phyloP scores from a whole-genome alignment of 2,797 vertebrate species.

The Avahi laniger region DNA sequence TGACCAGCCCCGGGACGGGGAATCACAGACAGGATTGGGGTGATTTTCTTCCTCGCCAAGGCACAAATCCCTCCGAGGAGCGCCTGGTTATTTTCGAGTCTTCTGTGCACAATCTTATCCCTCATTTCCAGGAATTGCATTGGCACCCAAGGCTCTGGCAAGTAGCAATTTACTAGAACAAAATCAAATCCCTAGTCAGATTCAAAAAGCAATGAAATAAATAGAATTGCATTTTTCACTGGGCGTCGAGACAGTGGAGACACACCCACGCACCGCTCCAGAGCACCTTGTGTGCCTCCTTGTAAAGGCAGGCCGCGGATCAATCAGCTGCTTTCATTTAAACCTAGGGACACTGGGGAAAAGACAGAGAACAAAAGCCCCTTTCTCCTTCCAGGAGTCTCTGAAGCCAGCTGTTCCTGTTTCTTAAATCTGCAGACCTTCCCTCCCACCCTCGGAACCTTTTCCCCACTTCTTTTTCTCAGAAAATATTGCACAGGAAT shows the following conservation, averaged over 20 bases:
- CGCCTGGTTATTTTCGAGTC: neutral
- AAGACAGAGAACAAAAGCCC: slow-evolving; percentile 31
- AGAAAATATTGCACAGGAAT: slow-evolving; percentile 18
- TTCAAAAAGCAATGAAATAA: slow-evolving; percentile 62
- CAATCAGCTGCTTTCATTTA: neutral
- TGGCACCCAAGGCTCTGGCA: slow-evolving; percentile 49
- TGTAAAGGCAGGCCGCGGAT: neutral
- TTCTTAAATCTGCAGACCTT: neutral
- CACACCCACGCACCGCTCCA: neutral
- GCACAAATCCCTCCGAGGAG: neutral
- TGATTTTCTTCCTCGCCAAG: neutral
- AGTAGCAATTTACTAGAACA: slow-evolving; percentile 69
- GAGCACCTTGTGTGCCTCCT: neutral
- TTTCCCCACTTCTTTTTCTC: neutral
- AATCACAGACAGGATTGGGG: neutral
- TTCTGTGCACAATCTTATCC: slow-evolving; percentile 28
- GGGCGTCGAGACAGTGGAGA: neutral
- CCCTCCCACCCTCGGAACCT: neutral
- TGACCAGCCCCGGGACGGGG: neutral
- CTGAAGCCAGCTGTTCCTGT: neutral
- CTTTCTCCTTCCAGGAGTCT: neutral
- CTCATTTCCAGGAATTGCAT: slow-evolving; percentile 62
- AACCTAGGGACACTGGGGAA: neutral
- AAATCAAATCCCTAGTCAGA: slow-evolving; percentile 62
- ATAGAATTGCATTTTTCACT: slow-evolving; percentile 59